Percentiles rank a stretch among this genome's conserved stretches.
These are phyloP conservation scores for Poecilia picta DNA, from an alignment of 2,797 vertebrate genomes.

Conservation along the genomic window DNA sequence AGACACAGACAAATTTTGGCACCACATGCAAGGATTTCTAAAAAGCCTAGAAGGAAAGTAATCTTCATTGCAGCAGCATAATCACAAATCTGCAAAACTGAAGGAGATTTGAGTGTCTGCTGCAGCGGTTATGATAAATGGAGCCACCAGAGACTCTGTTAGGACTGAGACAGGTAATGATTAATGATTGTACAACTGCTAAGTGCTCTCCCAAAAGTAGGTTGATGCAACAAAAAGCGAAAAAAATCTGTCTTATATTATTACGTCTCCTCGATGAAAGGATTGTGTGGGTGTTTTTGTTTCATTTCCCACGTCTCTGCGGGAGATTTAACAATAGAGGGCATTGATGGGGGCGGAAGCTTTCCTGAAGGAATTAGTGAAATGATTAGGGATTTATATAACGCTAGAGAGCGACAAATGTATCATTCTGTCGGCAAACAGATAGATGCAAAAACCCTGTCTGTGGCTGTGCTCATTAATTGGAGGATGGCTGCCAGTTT, in stretches of 20 bases:
- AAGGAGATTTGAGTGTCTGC: neutral
- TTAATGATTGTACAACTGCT: conserved; percentile 5
- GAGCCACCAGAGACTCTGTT: neutral
- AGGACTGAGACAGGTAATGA: neutral
- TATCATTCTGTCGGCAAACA: neutral
- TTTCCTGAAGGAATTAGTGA: conserved; percentile 25
- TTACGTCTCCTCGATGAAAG: neutral
- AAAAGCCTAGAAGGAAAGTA: neutral
- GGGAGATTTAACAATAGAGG: conserved; percentile 2
- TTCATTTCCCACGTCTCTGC: neutral
- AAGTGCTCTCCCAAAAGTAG: conserved; percentile 11
- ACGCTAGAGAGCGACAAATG: neutral
- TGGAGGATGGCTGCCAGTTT: neutral
- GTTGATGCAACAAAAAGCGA: neutral
- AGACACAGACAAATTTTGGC: neutral
- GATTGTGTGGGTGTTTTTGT: conserved; percentile 4
- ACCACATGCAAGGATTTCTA: neutral
- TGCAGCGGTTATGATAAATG: neutral
- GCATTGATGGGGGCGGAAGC: neutral
- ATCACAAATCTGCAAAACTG: neutral
- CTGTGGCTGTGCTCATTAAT: conserved; percentile 32
- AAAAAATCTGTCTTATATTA: neutral
- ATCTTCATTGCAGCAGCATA: neutral
- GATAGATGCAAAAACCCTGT: conserved; percentile 1
- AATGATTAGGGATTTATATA: conserved; percentile 5